These are phyloP conservation scores for Caenorhabditis macrosperma DNA, from an alignment of 2,888 invertebrate species.

Conservation along the genomic window DNA sequence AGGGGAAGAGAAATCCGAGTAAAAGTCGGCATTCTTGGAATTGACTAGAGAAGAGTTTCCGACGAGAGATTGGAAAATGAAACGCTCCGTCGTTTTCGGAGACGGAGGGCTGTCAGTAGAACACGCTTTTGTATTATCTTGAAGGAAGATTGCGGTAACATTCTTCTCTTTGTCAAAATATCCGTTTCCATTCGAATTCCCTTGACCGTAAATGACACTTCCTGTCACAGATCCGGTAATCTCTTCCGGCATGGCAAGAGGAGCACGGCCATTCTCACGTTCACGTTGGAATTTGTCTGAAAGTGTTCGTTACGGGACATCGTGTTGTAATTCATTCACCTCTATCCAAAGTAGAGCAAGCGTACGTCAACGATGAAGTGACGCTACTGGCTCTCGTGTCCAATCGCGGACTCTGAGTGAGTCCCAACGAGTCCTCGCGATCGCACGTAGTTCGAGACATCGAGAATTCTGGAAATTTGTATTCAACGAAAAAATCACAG, in stretches of 20 bases:
- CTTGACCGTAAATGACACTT: constrained; percentile 38
- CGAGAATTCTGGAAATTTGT: constrained; percentile 52
- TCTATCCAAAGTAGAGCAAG: constrained; percentile 70
- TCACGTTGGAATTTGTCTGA: constrained; percentile 34
- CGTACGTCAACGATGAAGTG: constrained; percentile 64
- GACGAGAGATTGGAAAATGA: constrained; percentile 55
- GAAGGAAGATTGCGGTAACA: constrained; percentile 38
- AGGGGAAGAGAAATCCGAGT: constrained; percentile 36
- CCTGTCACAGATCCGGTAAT: constrained; percentile 58
- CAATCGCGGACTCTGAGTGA: constrained; percentile 52
- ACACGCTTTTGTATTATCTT: constrained; percentile 1
- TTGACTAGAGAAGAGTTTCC: constrained; percentile 42
- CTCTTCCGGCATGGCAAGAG: constrained; percentile 75
- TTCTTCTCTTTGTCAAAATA: constrained; percentile 37
- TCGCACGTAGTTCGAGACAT: constrained; percentile 52
- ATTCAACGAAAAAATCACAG: too few species aligned
- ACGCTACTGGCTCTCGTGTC: constrained; percentile 63
- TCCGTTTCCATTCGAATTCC: constrained; percentile 7
- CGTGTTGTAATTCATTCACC: constrained; percentile 48
- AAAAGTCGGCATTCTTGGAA: constrained; percentile 25
- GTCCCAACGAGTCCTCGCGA: constrained; percentile 62
- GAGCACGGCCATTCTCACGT: constrained; percentile 65
- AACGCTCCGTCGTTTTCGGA: constrained; percentile 64
- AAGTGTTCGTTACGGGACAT: background rate
- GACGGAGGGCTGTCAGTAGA: constrained; percentile 59